Evolutionary conservation across 2,888 invertebrate genomes (phyloP).

Genomic region (Choristoneura rosaceana): DNA sequence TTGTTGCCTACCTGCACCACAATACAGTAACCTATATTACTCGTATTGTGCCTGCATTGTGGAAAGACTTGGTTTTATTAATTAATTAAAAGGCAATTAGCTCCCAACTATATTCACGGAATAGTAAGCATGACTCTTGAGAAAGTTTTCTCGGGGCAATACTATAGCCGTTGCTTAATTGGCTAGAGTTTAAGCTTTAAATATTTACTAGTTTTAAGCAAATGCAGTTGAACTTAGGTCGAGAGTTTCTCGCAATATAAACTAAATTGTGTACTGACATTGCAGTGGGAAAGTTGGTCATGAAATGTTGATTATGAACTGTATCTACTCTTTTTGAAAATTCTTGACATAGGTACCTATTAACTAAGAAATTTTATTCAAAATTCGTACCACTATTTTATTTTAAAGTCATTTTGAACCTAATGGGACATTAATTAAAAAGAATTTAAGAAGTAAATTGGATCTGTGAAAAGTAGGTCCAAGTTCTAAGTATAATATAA

Average conservation of each 20-base stretch:
- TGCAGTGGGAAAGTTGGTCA: neutral
- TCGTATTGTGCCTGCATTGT: no score
- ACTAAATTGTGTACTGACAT: conserved; percentile 44
- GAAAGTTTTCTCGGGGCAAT: conserved; percentile 68
- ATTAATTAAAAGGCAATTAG: conserved; percentile 71
- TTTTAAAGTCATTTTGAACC: neutral
- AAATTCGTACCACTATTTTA: neutral
- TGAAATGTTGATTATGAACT: neutral
- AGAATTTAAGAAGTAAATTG: neutral
- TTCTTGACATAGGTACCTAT: neutral
- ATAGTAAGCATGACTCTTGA: conserved; percentile 55
- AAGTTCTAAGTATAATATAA: neutral
- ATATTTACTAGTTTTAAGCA: conserved; percentile 75
- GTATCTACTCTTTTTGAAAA: neutral
- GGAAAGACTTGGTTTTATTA: conserved; percentile 44
- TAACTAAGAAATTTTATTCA: neutral
- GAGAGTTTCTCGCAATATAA: conserved; percentile 59
- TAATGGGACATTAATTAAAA: neutral
- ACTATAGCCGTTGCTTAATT: conserved; percentile 71
- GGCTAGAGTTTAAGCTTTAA: conserved; percentile 63
- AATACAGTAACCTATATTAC: no score
- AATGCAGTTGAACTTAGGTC: conserved; percentile 66
- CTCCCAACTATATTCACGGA: conserved; percentile 64
- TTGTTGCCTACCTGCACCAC: conserved; percentile 13
- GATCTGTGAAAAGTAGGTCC: neutral